A percentile compares a stretch with the other conserved stretches of the same genome.
phyloP scores from a whole-genome alignment of 2,113 vertebrate species.

The Melanocharis versteri region DNA sequence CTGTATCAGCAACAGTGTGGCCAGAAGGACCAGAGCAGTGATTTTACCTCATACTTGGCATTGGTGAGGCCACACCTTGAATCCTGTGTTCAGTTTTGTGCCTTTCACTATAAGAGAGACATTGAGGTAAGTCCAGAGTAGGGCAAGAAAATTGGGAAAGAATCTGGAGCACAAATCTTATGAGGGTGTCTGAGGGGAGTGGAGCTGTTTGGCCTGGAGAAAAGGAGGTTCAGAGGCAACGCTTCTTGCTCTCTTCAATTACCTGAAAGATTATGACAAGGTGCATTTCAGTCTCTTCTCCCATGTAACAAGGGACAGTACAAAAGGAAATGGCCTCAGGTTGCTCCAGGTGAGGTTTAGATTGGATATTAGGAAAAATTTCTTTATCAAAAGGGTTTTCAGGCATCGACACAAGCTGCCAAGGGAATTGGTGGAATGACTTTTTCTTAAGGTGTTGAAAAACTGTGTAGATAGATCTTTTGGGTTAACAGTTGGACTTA shows the following conservation, averaged over 20 bases:
- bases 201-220: not conserved
- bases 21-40: not conserved
- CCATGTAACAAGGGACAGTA: not conserved
- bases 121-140: not conserved
- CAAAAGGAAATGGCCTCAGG: not conserved
- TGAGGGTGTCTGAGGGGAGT: not conserved
- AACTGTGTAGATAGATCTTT: not conserved
- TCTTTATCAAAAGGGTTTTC: not conserved
- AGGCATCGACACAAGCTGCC: not conserved
- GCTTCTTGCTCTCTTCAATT: not conserved
- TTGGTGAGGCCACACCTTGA: fast-evolving
- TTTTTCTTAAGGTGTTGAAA: not conserved
- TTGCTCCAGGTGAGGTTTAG: not conserved
- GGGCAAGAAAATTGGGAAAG: not conserved
- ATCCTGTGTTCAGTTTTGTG: not conserved
- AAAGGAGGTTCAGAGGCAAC: not conserved
- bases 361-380: not conserved
- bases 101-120: not conserved
- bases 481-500: not conserved
- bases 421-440: not conserved
- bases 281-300: not conserved
- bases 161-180: not conserved
- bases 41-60: not conserved
- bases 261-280: not conserved
- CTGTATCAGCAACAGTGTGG: not conserved